Percentiles rank a stretch among this genome's conserved stretches.
These are phyloP conservation scores for Drosophila bocki DNA, from an alignment of 1,140 invertebrate species.

Conservation along the genomic window DNA sequence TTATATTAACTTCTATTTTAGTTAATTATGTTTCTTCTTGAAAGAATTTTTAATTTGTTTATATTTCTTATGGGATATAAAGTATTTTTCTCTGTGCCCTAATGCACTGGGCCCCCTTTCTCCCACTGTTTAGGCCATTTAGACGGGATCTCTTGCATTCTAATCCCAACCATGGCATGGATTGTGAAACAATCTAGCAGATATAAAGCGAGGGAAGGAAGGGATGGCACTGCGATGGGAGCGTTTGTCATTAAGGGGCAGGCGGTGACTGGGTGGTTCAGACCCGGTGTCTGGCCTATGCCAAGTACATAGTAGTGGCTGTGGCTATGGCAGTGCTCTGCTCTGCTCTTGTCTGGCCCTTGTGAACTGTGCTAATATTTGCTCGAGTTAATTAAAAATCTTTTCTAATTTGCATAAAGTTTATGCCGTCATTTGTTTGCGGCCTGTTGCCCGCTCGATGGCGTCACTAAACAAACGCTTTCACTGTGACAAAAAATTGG, in stretches of 20 bases:
- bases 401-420: conserved; percentile 82
- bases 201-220: conserved; percentile 7
- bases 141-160: conserved; percentile 14
- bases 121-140: conserved; percentile 10
- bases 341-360: conserved; percentile 28
- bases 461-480: conserved; percentile 12
- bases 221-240: background rate
- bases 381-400: conserved; percentile 79
- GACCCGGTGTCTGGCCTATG: conserved; percentile 18
- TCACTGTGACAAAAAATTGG: conserved; percentile 7
- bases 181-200: conserved; percentile 30
- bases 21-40: background rate
- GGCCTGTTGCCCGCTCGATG: conserved; percentile 43
- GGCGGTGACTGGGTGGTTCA: background rate
- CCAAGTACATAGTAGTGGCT: conserved; percentile 12
- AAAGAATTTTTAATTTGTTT: background rate
- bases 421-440: conserved; percentile 68
- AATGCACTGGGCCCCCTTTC: background rate
- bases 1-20: background rate
- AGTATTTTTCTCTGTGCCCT: conserved; percentile 10
- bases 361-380: conserved; percentile 74
- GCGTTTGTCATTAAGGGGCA: background rate
- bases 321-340: background rate
- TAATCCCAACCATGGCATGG: conserved; percentile 27
- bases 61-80: background rate